Conservation (phyloP, 1,140 invertebrate genomes). For the Drosophila sp. region DNA sequence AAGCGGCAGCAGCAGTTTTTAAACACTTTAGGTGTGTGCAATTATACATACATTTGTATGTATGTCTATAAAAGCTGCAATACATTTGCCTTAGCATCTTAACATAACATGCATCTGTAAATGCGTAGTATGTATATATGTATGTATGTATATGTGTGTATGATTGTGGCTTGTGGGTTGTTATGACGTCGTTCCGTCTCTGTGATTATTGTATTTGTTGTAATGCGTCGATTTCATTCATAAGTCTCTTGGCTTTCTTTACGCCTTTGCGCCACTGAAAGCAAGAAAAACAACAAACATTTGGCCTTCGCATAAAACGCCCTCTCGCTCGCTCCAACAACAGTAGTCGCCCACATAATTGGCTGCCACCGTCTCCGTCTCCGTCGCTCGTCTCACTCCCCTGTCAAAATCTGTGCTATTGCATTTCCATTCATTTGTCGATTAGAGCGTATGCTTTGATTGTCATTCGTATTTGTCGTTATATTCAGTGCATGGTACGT, state of each 20-base stretch:
- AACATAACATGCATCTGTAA: not conserved
- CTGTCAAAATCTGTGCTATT: slow-evolving; percentile 23
- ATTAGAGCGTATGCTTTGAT: slow-evolving; percentile 48
- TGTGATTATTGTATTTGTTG: slow-evolving; percentile 17
- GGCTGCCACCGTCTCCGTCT: not conserved
- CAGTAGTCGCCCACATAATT: slow-evolving; percentile 5
- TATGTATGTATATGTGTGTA: not conserved
- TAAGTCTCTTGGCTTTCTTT: slow-evolving; percentile 44
- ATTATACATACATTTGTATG: not conserved
- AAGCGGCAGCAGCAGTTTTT: slow-evolving; percentile 2
- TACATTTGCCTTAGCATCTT: too few relatives aligned
- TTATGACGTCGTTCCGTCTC: slow-evolving; percentile 18
- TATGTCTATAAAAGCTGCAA: too few relatives aligned
- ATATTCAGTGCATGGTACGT: slow-evolving; percentile 50
- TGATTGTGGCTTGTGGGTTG: slow-evolving; percentile 26
- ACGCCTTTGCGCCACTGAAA: slow-evolving; percentile 11
- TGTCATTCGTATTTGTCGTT: slow-evolving; percentile 44
- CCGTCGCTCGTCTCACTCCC: not conserved
- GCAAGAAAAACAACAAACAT: slow-evolving; percentile 24
- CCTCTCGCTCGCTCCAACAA: slow-evolving; percentile 6
- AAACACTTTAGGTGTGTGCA: slow-evolving; percentile 7
- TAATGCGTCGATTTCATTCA: slow-evolving; percentile 52
- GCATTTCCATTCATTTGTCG: slow-evolving; percentile 53
- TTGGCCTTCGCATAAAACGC: slow-evolving; percentile 44
- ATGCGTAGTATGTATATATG: not conserved